Percentiles rank a stretch among this genome's conserved stretches.
These are phyloP conservation scores for Sitta europaea DNA, from an alignment of 2,113 vertebrate species.

Conservation along the genomic window DNA sequence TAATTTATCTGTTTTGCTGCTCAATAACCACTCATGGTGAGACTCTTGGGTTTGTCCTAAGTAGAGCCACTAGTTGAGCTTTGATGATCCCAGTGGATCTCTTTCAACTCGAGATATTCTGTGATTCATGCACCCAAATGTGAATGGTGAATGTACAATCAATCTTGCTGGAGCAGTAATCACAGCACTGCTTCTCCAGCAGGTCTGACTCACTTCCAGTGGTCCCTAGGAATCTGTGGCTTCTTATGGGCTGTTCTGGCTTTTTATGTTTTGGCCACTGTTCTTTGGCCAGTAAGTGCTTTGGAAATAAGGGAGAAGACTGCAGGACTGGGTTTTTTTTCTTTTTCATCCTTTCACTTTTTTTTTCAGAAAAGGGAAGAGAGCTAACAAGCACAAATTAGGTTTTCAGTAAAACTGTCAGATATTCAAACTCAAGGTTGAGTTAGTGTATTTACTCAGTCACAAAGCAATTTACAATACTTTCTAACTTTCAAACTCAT, in stretches of 20 bases:
- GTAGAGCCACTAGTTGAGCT: neutral
- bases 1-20: neutral
- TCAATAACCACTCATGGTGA: neutral
- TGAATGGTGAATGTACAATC: neutral
- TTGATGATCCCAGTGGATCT: neutral
- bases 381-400: neutral
- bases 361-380: neutral
- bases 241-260: neutral
- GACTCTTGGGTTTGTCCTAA: neutral
- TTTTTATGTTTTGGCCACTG: neutral
- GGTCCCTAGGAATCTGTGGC: neutral
- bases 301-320: neutral
- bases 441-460: neutral
- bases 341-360: neutral
- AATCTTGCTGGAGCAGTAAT: neutral
- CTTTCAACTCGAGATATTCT: neutral
- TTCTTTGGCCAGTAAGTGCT: neutral
- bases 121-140: neutral
- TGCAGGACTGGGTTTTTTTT: accelerated
- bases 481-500: neutral
- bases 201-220: neutral
- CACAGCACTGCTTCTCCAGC: neutral
- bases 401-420: neutral
- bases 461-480: neutral
- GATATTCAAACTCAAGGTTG: neutral